Evolutionary conservation across 2,888 invertebrate genomes (phyloP), one percentile per base, ranked within the genome.

Genomic region (Zygogramma bicolorata): DNA sequence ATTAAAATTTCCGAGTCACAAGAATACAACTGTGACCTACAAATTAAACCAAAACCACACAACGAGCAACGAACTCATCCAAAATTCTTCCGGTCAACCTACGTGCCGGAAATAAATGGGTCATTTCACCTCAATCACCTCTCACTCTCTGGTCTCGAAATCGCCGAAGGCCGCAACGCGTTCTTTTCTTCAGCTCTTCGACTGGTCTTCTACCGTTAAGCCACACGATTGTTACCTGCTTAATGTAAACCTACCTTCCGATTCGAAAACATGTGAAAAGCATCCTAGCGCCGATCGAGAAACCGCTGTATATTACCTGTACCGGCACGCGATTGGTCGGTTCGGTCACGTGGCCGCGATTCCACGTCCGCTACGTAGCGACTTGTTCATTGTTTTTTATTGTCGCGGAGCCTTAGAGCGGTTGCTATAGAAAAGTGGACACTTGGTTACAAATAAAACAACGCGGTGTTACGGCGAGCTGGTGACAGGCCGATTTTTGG

Each of bases 351-450:
- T 82, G 82, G 72, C 75, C 71, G 71, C 68, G 66, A 71, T 73
- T 73, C 72, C 75, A 77, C 77, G 79, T 78, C 75, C 77, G 79
- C 79, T 77, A 70, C 68, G 75, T 68, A 73, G 76, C 71, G 71
- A 77, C 77, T 77, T 75, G 79, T 79, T 79, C 73, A 74, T 79
- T 79, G 75, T 80, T 80, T 78, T 78, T 80, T 78, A 76, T 80
- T 79, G 76, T 79, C 79, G 78, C 78, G 77, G 75, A 29, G 57
- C 69, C 65, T 68, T 66, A 27, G 73, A 76, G 75, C 77, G 75
- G 80, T 82, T 80, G 78, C 77, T 76, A 77, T 80, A 79, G 79
- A 72, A 71, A 77, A 74, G 61, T 68, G 60, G 77, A 75, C 77
- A 76, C 72, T 40, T 53, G 65, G 68, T 61, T 71, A 77, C 75